Conservation (phyloP, 2,113 vertebrate species). For the Desmodus rotundus region DNA sequence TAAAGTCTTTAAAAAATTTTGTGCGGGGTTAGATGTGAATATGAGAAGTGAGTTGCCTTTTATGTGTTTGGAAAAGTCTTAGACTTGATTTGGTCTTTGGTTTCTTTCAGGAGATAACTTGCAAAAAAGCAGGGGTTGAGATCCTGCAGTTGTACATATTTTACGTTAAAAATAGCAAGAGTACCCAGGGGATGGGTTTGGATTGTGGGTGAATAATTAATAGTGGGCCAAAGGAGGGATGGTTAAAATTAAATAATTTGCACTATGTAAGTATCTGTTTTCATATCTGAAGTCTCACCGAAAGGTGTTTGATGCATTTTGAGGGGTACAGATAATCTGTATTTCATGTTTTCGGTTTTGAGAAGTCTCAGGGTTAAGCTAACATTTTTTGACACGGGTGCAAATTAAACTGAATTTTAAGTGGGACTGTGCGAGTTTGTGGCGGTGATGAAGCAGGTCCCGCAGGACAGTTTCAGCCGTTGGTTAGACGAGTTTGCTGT, state of each 20-base stretch:
- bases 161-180: not conserved
- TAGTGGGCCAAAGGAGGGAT: not conserved
- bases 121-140: not conserved
- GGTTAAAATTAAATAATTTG: constrained; percentile 33
- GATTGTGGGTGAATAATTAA: constrained; percentile 17
- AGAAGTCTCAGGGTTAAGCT: constrained; percentile 37
- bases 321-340: not conserved
- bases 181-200: not conserved
- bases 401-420: constrained; percentile 47
- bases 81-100: not conserved
- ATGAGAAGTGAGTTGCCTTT: not conserved
- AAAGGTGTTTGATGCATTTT: not conserved
- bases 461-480: not conserved
- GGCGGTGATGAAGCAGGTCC: not conserved
- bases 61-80: not conserved
- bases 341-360: constrained; percentile 18
- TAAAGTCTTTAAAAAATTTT: not conserved
- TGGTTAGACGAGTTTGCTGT: not conserved
- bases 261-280: not conserved
- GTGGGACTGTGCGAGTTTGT: not conserved
- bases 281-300: not conserved
- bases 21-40: not conserved
- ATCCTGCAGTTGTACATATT: not conserved
- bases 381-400: constrained; percentile 44
- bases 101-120: not conserved